phyloP scores from a whole-genome alignment of 2,888 invertebrate genomes.

The Isoperla grammatica region DNA sequence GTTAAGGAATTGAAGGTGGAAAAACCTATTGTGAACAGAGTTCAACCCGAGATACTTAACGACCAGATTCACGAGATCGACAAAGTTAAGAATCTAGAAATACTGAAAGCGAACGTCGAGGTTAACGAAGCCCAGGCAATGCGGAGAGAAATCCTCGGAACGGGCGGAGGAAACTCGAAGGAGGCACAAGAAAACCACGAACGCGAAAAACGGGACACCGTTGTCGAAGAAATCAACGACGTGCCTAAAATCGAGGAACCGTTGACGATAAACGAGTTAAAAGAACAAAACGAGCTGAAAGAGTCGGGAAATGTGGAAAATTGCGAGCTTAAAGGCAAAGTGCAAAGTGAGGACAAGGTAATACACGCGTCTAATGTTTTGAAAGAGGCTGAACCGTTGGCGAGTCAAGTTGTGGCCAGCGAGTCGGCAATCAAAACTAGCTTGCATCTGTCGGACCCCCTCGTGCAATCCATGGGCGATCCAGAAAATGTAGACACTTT shows the following conservation, averaged over 20 bases:
- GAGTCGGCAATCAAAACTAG: neutral
- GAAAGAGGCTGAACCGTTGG: no score
- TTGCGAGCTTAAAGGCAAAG: slow-evolving; percentile 25
- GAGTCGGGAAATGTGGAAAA: slow-evolving; percentile 39
- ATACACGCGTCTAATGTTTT: no score
- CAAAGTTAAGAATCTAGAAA: neutral
- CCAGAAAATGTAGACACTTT: neutral
- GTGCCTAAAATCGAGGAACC: no score
- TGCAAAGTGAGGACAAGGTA: slow-evolving; percentile 3
- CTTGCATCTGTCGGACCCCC: neutral
- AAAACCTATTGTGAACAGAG: slow-evolving; percentile 42
- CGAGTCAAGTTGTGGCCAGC: no score
- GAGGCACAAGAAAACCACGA: neutral
- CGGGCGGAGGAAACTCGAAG: slow-evolving; percentile 19
- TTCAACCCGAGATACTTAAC: slow-evolving; percentile 8
- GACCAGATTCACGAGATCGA: slow-evolving; percentile 10
- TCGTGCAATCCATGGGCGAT: neutral
- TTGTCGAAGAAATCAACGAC: slow-evolving; percentile 26
- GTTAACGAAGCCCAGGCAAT: slow-evolving; percentile 27
- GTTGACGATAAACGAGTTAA: no score
- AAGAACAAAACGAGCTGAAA: neutral
- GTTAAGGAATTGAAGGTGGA: slow-evolving; percentile 50
- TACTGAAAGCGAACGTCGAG: slow-evolving; percentile 15
- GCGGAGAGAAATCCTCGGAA: slow-evolving; percentile 31
- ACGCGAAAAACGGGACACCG: slow-evolving; percentile 31